These are phyloP conservation scores for Enhydra lutris DNA, from an alignment of 2,113 vertebrate species.

Conservation along the genomic window DNA sequence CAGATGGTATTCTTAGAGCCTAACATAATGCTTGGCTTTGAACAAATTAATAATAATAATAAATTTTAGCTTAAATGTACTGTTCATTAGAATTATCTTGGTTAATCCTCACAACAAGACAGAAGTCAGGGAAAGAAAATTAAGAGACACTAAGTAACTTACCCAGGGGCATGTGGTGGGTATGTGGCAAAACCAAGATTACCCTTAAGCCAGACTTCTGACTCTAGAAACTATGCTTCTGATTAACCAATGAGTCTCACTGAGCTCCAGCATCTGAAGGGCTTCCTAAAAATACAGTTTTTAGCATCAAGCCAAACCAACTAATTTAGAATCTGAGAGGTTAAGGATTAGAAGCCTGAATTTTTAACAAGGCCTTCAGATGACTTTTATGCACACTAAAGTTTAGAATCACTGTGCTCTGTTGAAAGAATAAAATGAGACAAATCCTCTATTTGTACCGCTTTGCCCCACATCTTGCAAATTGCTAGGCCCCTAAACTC, in stretches of 20 bases:
- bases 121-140: conserved; percentile 16
- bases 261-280: not conserved
- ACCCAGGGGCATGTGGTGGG: not conserved
- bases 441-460: not conserved
- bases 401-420: not conserved
- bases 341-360: not conserved
- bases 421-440: not conserved
- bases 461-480: not conserved
- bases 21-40: conserved; percentile 33
- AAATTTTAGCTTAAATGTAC: not conserved
- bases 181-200: not conserved
- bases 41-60: not conserved
- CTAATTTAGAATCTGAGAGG: not conserved
- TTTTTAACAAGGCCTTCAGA: not conserved
- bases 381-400: not conserved
- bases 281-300: not conserved
- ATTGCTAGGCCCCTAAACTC: not conserved
- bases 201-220: not conserved
- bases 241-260: not conserved
- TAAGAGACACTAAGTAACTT: conserved; percentile 8
- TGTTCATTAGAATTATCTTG: conserved; percentile 24
- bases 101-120: conserved; percentile 4
- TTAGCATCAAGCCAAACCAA: not conserved
- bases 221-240: not conserved
- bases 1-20: not conserved